Percentiles rank a stretch among this genome's conserved stretches.
phyloP scores from a whole-genome alignment of 2,888 invertebrate genomes.

The Epicampocera succincta region DNA sequence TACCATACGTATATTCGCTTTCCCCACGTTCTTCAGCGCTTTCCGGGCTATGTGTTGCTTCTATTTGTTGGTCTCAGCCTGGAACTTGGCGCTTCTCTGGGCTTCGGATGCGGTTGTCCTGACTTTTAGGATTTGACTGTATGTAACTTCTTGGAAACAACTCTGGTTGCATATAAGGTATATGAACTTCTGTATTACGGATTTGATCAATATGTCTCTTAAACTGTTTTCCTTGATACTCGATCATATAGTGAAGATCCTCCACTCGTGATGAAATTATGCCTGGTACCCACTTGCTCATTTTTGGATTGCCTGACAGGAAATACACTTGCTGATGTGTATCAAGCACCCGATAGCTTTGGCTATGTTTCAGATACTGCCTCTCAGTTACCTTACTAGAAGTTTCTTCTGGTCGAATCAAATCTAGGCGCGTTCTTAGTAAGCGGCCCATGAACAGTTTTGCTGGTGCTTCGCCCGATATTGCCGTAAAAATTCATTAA shows the following conservation, averaged over 20 bases:
- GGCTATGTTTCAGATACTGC: conserved; percentile 12
- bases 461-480: conserved; percentile 53
- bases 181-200: neutral
- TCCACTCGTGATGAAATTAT: neutral
- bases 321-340: conserved; percentile 29
- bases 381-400: conserved; percentile 13
- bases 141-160: neutral
- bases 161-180: neutral
- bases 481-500: conserved; percentile 54
- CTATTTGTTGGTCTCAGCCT: no score
- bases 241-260: conserved; percentile 46
- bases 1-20: no score
- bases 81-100: no score
- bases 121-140: neutral
- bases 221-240: neutral
- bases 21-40: no score
- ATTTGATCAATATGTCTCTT: conserved; percentile 24
- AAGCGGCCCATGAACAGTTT: conserved; percentile 57
- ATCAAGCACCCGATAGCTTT: conserved; percentile 29
- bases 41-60: no score
- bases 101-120: neutral
- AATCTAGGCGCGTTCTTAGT: conserved; percentile 55
- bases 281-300: conserved; percentile 9
- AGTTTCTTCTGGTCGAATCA: conserved; percentile 46
- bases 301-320: conserved; percentile 31